Evolutionary conservation across 2,888 invertebrate species (phyloP), one percentile per base, ranked within the genome.

Genomic region (Tanypteryx hageni): DNA sequence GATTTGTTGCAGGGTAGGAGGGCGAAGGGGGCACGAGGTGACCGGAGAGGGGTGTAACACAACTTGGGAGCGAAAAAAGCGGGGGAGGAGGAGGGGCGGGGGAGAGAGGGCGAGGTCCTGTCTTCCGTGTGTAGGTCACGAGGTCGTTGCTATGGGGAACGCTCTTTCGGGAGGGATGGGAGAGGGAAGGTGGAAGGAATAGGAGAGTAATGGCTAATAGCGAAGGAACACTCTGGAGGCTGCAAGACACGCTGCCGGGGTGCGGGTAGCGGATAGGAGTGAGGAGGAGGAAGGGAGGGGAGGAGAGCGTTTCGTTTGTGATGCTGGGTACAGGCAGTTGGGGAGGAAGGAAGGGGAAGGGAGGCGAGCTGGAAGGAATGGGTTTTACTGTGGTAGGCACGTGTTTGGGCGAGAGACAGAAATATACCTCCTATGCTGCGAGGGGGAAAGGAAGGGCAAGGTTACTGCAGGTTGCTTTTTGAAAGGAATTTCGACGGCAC

Each of bases 391-490:
- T 22, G 86, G 64, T 18, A 44, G 89, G 64, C 89, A 89, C 89
- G 89, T 89, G 89, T 68, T 89, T 44, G 64, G 31, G 86, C 27
- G 27, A 31, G 86, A 86, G 89, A 89, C 89, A n/a, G 68, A 89
- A 89, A 89, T 89, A 89, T 64, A 31, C 86, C 27, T 16, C 16
- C 86, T 85, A 44, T 44, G 56, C 83, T 16, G n/a, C 16, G 56
- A 57, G 57, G n/a, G 44, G 89, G 64, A 64, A 89, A 89, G 31
- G 64, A 64, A 89, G 89, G 89, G 64, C 89, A 89, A 89, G 89
- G 89, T 89, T 89, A 64, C 58, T 89, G 89, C 89, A 89, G 89
- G 89, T 89, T 89, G 61, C 61, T 89, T 68, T 64, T 89, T 89
- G 61, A 44, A 11, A 11, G 76, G 68, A 31, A 64, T 58, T 61